A percentile compares a stretch with the other conserved stretches of the same genome.
These are phyloP conservation scores for Anniella stebbinsi DNA, from an alignment of 2,797 vertebrate genomes.

Conservation along the genomic window DNA sequence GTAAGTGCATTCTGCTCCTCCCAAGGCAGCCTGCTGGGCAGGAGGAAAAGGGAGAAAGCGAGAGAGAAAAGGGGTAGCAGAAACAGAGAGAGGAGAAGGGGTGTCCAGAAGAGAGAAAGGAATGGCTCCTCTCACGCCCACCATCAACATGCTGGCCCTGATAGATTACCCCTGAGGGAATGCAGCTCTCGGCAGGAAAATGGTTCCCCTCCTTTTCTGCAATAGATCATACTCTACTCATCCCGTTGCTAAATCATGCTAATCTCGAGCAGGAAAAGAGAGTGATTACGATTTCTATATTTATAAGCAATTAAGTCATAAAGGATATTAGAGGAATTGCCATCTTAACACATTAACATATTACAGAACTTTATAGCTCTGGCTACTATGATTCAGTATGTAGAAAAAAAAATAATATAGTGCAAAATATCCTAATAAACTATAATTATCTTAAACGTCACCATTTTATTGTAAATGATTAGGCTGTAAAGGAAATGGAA, in stretches of 20 bases:
- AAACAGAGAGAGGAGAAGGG: not conserved
- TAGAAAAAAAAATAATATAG: not conserved
- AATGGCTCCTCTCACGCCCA: not conserved
- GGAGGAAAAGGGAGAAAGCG: not conserved
- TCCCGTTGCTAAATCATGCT: conserved; percentile 49
- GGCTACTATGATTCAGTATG: conserved; percentile 20
- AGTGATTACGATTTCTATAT: conserved; percentile 49
- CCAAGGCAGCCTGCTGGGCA: not conserved
- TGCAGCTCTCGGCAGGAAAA: not conserved
- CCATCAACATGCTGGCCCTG: not conserved
- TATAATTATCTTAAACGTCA: conserved; percentile 19
- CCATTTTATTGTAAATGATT: conserved; percentile 15
- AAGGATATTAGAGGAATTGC: conserved; percentile 38
- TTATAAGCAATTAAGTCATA: conserved; percentile 55
- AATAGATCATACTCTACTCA: conserved; percentile 2
- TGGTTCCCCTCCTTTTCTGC: not conserved
- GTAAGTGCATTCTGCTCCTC: too few relatives aligned
- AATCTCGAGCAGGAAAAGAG: conserved; percentile 49
- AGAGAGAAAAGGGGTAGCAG: not conserved
- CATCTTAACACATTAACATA: conserved; percentile 17
- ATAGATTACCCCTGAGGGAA: not conserved
- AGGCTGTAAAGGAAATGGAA: conserved; percentile 1
- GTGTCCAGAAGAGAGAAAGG: not conserved
- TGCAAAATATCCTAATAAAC: conserved; percentile 35
- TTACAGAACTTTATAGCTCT: conserved; percentile 21